A percentile compares a stretch with the other conserved stretches of the same genome.
These are phyloP conservation scores for Tamandua tetradactyla DNA, from an alignment of 2,797 vertebrate genomes.

Conservation along the genomic window DNA sequence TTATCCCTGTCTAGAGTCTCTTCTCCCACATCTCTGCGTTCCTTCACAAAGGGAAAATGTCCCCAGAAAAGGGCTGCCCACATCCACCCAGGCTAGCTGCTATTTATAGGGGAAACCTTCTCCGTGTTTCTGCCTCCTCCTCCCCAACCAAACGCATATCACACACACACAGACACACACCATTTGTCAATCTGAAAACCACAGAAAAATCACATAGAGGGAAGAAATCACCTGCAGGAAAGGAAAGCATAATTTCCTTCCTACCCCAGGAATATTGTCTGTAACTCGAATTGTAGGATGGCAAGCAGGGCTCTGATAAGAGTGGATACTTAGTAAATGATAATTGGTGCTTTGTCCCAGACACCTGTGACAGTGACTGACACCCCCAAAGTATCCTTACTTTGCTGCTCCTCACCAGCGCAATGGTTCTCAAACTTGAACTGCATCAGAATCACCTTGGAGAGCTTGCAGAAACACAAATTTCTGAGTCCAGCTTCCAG, in stretches of 20 bases:
- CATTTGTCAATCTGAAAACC: not conserved
- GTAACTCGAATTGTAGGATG: not conserved
- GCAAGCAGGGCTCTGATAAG: not conserved
- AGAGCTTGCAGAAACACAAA: not conserved
- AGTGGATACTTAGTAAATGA: not conserved
- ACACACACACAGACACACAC: not conserved
- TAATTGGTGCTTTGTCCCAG: not conserved
- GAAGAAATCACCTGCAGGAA: not conserved
- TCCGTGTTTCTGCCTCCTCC: not conserved
- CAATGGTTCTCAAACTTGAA: not conserved
- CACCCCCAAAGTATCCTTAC: not conserved
- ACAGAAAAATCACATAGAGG: not conserved
- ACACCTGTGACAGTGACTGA: not conserved
- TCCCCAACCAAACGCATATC: not conserved
- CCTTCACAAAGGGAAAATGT: slow-evolving; percentile 34
- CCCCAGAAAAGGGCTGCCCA: slow-evolving; percentile 50
- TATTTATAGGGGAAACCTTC: slow-evolving; percentile 10
- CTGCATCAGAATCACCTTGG: not conserved
- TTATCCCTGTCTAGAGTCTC: not conserved
- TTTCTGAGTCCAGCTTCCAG: not conserved
- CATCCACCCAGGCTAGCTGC: not conserved
- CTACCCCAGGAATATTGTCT: not conserved
- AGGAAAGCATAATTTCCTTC: not conserved
- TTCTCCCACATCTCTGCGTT: slow-evolving; percentile 11
- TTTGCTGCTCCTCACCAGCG: not conserved